Evolutionary conservation across 1,140 invertebrate species (phyloP).

Genomic region (Anthonomus grandis): DNA sequence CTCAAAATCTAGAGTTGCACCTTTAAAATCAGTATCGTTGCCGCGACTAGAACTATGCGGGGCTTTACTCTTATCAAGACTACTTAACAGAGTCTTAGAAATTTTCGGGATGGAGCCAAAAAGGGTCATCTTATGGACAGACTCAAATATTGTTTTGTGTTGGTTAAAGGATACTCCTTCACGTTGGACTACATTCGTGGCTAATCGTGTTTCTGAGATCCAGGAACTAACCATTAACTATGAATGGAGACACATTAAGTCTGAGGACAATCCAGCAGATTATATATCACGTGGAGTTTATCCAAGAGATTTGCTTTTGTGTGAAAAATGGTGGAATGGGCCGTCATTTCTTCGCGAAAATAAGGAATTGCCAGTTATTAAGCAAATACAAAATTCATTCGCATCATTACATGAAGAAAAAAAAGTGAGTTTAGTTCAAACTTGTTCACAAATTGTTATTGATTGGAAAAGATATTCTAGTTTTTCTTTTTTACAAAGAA

Average conservation of each 20-base stretch:
- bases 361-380: no score
- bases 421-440: no score
- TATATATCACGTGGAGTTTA: conserved; percentile 31
- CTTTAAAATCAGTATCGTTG: conserved; percentile 39
- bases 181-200: conserved; percentile 30
- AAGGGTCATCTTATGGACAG: conserved; percentile 17
- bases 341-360: conserved; percentile 13
- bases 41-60: conserved; percentile 39
- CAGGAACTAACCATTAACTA: conserved; percentile 1
- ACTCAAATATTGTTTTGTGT: conserved; percentile 28
- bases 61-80: conserved; percentile 31
- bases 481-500: no score
- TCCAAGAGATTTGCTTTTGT: conserved; percentile 25
- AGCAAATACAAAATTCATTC: no score
- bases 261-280: conserved; percentile 38
- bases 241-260: conserved; percentile 30
- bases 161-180: conserved; percentile 35
- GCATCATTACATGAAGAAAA: no score
- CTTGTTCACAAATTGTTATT: no score
- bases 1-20: conserved; percentile 38
- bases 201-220: conserved; percentile 11
- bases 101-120: neutral
- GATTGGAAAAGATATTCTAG: no score
- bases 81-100: conserved; percentile 3
- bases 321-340: conserved; percentile 36